Evolutionary conservation across 2,113 vertebrate genomes (phyloP), one percentile per base, ranked within the genome.

Genomic region (Siphamia tubifer): DNA sequence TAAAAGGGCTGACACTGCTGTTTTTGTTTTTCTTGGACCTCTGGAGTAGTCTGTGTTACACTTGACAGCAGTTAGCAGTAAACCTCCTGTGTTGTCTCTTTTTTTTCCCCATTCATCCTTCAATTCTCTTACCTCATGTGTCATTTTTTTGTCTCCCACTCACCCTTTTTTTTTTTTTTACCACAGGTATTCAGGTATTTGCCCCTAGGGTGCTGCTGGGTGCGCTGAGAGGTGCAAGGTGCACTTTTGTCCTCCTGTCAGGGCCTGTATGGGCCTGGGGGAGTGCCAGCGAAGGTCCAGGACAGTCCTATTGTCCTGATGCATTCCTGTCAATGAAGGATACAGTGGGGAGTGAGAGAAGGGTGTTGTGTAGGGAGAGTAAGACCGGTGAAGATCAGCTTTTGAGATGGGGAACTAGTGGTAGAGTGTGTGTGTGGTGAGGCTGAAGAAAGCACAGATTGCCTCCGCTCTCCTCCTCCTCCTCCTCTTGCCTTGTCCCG

Each of bases 171-270:
- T 76, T 65, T 63, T 79, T 81, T 77, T 76, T 81, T 58, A 81
- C 74, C 60, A 40, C 80, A 90, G 85, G 89, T 91, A 89, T 91
- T 88, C 74, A 90, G 87, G 89, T 92, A 92, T 91, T 86, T 68
- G 20, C 75, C 89, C 77, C 69, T 10, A 38, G 73, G 87, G 68
- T 80, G 74, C 62, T 57, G 39, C 53, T 75, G 71, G 58, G 69
- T 70, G 54, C 77, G 83, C 79, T 72, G 62, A 81, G 88, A 84
- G 81, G 66, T 73, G 91, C 88, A 93, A 93, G 91, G 91, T 93
- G 91, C 90, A 91, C 90, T 89, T 89, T 89, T 90, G 88, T 91
- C 79, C 78, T 89, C 87, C 62, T 90, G 92, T 91, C 81, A 82
- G 84, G 90, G 67, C 91, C 85, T 91, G 91, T 79, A 60, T 79